Percentiles rank a stretch among this genome's conserved stretches.
These are phyloP conservation scores for Crocallis elinguaria DNA, from an alignment of 2,888 invertebrate species.

Conservation along the genomic window DNA sequence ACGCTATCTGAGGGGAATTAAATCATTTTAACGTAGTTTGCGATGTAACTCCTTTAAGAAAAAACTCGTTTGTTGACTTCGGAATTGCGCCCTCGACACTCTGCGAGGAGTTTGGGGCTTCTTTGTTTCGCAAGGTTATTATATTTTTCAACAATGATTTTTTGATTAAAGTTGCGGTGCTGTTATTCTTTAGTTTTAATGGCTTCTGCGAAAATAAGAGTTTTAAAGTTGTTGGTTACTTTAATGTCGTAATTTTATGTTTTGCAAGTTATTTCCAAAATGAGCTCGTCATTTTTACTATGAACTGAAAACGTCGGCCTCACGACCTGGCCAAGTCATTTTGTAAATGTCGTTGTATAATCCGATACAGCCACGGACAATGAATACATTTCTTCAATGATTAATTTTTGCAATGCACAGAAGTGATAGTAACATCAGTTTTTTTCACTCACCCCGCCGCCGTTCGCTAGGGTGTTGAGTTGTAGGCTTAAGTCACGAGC, in stretches of 20 bases:
- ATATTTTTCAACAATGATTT: slow-evolving; percentile 38
- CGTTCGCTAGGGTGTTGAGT: slow-evolving; percentile 20
- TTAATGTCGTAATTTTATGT: too few relatives aligned
- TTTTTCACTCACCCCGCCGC: slow-evolving; percentile 2
- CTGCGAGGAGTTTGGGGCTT: slow-evolving; percentile 42
- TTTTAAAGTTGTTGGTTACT: too few relatives aligned
- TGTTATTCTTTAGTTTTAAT: slow-evolving; percentile 6
- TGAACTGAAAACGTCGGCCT: too few relatives aligned
- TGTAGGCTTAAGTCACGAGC: background rate
- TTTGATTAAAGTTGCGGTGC: slow-evolving; percentile 16
- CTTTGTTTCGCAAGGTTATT: slow-evolving; percentile 58
- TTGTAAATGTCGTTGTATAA: too few relatives aligned
- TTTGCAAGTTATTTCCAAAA: too few relatives aligned
- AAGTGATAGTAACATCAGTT: background rate
- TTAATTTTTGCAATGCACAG: too few relatives aligned
- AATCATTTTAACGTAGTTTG: slow-evolving; percentile 84
- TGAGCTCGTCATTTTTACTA: too few relatives aligned
- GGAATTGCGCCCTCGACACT: slow-evolving; percentile 61
- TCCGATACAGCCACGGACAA: too few relatives aligned
- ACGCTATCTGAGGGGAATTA: slow-evolving; percentile 81
- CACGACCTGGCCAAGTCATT: too few relatives aligned
- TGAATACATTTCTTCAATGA: too few relatives aligned
- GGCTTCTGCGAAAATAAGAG: background rate
- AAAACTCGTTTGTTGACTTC: slow-evolving; percentile 70
- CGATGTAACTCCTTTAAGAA: slow-evolving; percentile 68